phyloP scores from a whole-genome alignment of 2,888 invertebrate species.

The Laothoe populi region DNA sequence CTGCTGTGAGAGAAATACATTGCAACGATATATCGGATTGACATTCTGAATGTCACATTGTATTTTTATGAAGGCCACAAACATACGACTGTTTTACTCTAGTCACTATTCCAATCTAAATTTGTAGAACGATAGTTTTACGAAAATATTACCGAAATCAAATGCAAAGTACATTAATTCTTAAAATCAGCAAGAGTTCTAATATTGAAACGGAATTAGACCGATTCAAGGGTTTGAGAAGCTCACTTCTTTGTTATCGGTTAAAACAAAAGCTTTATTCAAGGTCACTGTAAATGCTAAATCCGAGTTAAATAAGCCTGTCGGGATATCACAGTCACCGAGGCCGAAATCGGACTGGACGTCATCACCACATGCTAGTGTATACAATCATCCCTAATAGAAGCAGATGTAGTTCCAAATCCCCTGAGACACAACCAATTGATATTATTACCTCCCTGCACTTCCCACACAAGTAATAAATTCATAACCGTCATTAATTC shows the following conservation, averaged over 20 bases:
- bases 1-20: background rate
- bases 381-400: background rate
- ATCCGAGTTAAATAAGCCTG: too few species aligned
- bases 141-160: too few species aligned
- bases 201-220: too few species aligned
- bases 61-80: background rate
- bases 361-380: too few species aligned
- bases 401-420: background rate
- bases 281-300: too few species aligned
- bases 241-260: too few species aligned
- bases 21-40: background rate
- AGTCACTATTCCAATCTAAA: background rate
- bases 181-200: too few species aligned
- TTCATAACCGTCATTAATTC: slow-evolving; percentile 6
- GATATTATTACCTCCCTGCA: background rate
- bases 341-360: too few species aligned
- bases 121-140: background rate
- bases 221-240: too few species aligned
- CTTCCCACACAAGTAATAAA: slow-evolving; percentile 6
- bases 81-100: background rate
- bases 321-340: too few species aligned
- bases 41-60: background rate
- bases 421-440: background rate
- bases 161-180: too few species aligned
- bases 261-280: too few species aligned